Evolutionary conservation across 2,888 invertebrate genomes (phyloP).

Genomic region (Mesochorus sp.): DNA sequence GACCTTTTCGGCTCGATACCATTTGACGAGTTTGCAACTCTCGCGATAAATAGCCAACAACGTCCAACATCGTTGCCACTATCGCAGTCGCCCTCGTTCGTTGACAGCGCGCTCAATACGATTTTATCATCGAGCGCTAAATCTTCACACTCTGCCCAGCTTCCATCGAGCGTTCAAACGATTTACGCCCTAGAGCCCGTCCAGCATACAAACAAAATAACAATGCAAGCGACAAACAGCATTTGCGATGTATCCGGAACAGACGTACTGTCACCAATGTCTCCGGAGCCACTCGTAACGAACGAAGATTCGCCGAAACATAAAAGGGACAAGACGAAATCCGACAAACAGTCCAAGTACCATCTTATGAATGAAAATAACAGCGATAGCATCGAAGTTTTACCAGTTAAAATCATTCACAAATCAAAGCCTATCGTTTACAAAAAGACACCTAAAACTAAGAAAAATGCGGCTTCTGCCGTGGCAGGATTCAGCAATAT

Average conservation of each 20-base stretch:
- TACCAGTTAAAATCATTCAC: constrained; percentile 71
- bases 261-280: constrained; percentile 72
- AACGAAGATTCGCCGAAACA: constrained; percentile 71
- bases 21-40: constrained; percentile 77
- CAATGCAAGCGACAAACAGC: constrained; percentile 71
- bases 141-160: constrained; percentile 59
- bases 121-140: constrained; percentile 66
- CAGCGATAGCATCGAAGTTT: constrained; percentile 76
- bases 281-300: constrained; percentile 75
- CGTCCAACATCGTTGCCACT: constrained; percentile 77
- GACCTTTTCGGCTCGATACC: constrained; percentile 80
- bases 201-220: constrained; percentile 69
- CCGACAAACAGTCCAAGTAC: constrained; percentile 83
- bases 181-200: constrained; percentile 67
- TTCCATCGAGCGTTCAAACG: constrained; percentile 41
- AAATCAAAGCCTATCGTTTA: constrained; percentile 73
- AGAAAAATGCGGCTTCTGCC: constrained; percentile 66
- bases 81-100: constrained; percentile 73
- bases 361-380: constrained; percentile 83
- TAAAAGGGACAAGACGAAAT: constrained; percentile 81
- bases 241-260: constrained; percentile 65
- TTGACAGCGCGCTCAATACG: constrained; percentile 69
- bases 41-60: constrained; percentile 70
- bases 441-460: constrained; percentile 71
- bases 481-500: constrained; percentile 87